phyloP scores from a whole-genome alignment of 1,140 invertebrate species.

The Tyrophagus putrescentiae region DNA sequence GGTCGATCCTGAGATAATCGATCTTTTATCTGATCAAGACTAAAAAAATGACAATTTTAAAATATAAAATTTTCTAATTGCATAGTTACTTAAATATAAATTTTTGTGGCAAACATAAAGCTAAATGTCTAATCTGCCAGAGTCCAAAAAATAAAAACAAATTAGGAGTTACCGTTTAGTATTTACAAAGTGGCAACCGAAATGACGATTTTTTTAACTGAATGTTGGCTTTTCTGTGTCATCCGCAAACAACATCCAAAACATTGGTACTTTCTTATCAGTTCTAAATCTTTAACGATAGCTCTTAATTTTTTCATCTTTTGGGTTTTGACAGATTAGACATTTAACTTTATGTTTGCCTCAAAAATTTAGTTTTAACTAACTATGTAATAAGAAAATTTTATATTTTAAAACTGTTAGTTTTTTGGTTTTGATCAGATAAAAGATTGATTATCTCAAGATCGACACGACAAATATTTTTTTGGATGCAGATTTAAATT shows the following conservation, averaged over 20 bases:
- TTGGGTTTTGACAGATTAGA: background rate
- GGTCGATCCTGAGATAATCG: background rate
- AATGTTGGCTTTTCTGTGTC: no score
- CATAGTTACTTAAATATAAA: background rate
- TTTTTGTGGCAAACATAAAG: background rate
- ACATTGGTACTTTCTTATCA: no score
- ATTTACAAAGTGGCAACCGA: no score
- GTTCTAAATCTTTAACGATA: background rate
- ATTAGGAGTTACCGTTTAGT: background rate
- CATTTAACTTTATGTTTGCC: background rate
- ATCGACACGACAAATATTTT: background rate
- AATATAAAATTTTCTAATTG: background rate
- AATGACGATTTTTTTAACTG: no score
- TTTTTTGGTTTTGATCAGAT: background rate
- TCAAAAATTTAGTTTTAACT: background rate
- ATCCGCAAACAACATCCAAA: no score
- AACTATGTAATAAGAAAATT: background rate
- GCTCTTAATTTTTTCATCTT: background rate
- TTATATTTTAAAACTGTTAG: background rate
- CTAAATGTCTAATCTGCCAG: background rate
- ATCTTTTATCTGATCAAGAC: background rate
- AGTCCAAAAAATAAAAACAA: background rate
- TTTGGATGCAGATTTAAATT: background rate
- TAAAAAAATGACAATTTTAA: background rate
- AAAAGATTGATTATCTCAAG: background rate